Evolutionary conservation across 2,797 vertebrate genomes (phyloP).

Genomic region (Etheostoma perlongum): DNA sequence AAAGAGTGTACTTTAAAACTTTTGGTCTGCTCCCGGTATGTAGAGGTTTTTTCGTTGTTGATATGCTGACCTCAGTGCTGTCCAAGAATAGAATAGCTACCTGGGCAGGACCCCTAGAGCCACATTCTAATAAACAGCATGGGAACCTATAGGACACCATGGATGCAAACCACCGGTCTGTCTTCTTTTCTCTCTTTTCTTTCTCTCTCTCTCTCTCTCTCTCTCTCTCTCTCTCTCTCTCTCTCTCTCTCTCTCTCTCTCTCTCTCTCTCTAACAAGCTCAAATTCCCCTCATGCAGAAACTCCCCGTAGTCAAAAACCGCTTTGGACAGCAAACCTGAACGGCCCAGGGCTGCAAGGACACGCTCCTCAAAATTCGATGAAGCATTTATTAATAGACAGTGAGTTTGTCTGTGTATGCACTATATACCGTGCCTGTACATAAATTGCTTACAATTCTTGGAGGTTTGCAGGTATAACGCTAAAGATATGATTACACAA

Average conservation of each 20-base stretch:
- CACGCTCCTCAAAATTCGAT: conserved; percentile 64
- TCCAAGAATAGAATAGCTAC: conserved; percentile 54
- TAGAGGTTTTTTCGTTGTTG: conserved; percentile 37
- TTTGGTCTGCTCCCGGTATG: conserved; percentile 15
- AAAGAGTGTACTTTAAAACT: conserved; percentile 6
- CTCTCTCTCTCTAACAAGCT: conserved; percentile 70
- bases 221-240: conserved; percentile 59
- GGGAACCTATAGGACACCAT: conserved; percentile 50
- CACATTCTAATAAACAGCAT: conserved; percentile 71
- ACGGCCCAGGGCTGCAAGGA: conserved; percentile 68
- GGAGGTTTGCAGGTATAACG: conserved; percentile 30
- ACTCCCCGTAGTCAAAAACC: conserved; percentile 70
- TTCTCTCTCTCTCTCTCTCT: conserved; percentile 30
- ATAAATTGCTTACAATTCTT: conserved; percentile 49
- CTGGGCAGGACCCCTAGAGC: conserved; percentile 63
- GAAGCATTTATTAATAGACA: conserved; percentile 71
- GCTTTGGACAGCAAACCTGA: conserved; percentile 76
- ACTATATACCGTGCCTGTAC: conserved; percentile 22
- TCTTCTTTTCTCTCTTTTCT: too few relatives aligned
- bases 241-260: conserved; percentile 31
- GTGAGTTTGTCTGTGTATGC: conserved; percentile 54
- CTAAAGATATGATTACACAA: conserved; percentile 44
- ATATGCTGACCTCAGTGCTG: conserved; percentile 68
- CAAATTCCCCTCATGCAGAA: conserved; percentile 71
- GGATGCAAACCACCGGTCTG: conserved; percentile 44